Percentiles rank a stretch among this genome's conserved stretches.
Evolutionary conservation across 2,113 vertebrate species (phyloP).

Genomic region (Copsychus sechellarum): DNA sequence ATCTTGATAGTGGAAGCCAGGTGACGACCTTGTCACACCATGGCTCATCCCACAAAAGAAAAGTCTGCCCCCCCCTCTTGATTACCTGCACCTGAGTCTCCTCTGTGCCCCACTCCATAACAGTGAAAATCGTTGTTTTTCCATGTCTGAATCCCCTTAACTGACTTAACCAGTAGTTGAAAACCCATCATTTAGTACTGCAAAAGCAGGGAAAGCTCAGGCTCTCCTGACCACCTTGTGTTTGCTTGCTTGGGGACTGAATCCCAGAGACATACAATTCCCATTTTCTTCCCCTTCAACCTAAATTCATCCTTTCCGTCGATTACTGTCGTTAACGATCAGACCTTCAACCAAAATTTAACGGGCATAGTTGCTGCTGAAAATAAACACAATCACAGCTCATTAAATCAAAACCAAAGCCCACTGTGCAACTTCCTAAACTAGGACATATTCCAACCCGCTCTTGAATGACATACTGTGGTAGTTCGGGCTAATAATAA

Average conservation of each 20-base stretch:
- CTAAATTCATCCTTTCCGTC: not conserved
- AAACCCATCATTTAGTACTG: not conserved
- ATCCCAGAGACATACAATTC: not conserved
- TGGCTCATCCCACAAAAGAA: not conserved
- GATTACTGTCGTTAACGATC: slow-evolving; percentile 4
- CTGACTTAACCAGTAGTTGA: not conserved
- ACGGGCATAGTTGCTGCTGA: not conserved
- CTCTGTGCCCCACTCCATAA: not conserved
- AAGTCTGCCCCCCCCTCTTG: not conserved
- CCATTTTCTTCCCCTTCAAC: not conserved
- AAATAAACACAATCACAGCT: slow-evolving; percentile 65
- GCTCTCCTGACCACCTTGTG: not conserved
- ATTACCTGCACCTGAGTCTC: not conserved
- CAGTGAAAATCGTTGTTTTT: not conserved
- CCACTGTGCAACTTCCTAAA: slow-evolving; percentile 54
- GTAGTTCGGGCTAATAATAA: slow-evolving; percentile 56
- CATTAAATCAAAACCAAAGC: slow-evolving; percentile 50
- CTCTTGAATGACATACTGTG: slow-evolving; percentile 17
- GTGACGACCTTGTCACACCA: rapidly evolving
- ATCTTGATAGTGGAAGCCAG: not conserved
- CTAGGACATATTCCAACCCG: slow-evolving; percentile 31
- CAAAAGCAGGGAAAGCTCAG: not conserved
- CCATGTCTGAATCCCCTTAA: not conserved
- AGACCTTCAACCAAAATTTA: slow-evolving; percentile 22
- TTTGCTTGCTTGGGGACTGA: not conserved